Evolutionary conservation across 2,113 vertebrate species (phyloP).

Genomic region (Oxyruncus cristatus): DNA sequence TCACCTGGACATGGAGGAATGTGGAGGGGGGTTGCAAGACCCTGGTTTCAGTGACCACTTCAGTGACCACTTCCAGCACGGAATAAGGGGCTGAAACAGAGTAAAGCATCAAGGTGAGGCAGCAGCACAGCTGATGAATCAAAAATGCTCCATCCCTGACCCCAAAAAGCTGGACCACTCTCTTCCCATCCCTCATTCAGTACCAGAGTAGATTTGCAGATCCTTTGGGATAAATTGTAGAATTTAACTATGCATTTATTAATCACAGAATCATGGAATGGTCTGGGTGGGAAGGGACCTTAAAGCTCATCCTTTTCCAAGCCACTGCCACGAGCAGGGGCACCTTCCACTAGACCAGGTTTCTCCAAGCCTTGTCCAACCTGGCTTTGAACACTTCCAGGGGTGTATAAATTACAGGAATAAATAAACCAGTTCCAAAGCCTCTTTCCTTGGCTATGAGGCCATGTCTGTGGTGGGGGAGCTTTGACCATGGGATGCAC

Average conservation of each 20-base stretch:
- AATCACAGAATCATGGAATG: not conserved
- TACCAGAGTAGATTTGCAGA: not conserved
- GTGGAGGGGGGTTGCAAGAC: not conserved
- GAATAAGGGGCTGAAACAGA: not conserved
- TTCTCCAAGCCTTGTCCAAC: not conserved
- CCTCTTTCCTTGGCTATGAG: not conserved
- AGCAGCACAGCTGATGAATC: not conserved
- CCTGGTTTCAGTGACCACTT: accelerated
- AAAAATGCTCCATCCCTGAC: not conserved
- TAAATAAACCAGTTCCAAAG: not conserved
- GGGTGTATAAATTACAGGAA: not conserved
- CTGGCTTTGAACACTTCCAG: not conserved
- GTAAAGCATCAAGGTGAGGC: not conserved
- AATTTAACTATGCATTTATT: not conserved
- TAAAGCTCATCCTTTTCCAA: not conserved
- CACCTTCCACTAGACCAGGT: accelerated
- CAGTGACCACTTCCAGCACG: not conserved
- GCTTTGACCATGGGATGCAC: not conserved
- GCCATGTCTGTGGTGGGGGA: not conserved
- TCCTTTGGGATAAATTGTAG: not conserved
- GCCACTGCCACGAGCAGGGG: not conserved
- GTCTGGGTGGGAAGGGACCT: not conserved
- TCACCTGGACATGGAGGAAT: not conserved
- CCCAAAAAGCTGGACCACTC: not conserved
- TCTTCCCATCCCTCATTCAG: not conserved